Evolutionary conservation across 2,888 invertebrate genomes (phyloP).

Genomic region (Volucella inanis): DNA sequence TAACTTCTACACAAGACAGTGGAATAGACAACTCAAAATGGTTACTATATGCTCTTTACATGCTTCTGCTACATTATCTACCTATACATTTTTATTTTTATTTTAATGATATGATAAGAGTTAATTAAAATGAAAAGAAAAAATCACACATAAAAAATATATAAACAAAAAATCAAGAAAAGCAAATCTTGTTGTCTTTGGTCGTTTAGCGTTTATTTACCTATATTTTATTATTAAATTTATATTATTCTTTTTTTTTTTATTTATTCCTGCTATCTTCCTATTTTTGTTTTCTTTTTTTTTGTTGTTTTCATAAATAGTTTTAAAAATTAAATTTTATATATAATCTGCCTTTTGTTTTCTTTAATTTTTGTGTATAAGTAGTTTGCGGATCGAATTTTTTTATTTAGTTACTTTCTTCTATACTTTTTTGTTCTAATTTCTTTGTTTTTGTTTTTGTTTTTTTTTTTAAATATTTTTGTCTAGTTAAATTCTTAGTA

Average conservation of each 20-base stretch:
- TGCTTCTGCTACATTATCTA: slow-evolving; percentile 61
- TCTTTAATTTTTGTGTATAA: slow-evolving; percentile 49
- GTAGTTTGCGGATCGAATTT: slow-evolving; percentile 70
- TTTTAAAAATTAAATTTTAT: slow-evolving; percentile 57
- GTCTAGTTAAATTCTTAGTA: slow-evolving; percentile 48
- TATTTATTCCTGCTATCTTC: slow-evolving; percentile 77
- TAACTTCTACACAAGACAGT: not conserved
- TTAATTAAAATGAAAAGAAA: not conserved
- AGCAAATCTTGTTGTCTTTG: slow-evolving; percentile 38
- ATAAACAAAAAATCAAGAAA: slow-evolving; percentile 1
- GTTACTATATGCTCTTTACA: slow-evolving; percentile 2
- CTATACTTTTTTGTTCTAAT: not conserved
- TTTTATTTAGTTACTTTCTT: slow-evolving; percentile 30
- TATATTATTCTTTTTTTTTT: slow-evolving; percentile 74
- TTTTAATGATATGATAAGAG: slow-evolving; percentile 52
- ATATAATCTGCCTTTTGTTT: slow-evolving; percentile 38
- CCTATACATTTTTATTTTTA: slow-evolving; percentile 43
- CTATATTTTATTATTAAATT: slow-evolving; percentile 13
- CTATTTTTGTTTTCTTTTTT: slow-evolving; percentile 56
- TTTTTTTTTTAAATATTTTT: too few relatives aligned
- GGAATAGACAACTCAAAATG: slow-evolving; percentile 9
- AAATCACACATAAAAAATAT: not conserved
- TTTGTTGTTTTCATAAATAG: slow-evolving; percentile 60
- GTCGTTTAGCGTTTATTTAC: slow-evolving; percentile 55
- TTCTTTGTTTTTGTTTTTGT: not conserved